Conservation (phyloP, 2,113 vertebrate genomes). For the Amphiprion percula region DNA sequence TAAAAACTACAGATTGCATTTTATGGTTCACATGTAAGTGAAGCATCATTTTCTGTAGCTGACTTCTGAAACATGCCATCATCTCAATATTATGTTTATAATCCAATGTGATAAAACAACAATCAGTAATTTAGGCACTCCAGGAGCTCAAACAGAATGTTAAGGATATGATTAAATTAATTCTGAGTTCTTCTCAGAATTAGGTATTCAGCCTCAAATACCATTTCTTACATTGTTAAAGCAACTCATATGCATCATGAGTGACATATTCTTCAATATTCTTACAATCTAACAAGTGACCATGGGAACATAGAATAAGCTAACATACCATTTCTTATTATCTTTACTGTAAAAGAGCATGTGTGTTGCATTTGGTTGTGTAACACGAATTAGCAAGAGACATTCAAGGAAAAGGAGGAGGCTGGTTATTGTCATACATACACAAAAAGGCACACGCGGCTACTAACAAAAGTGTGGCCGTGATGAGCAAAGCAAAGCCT, state of each 20-base stretch:
- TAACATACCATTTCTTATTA: constrained; percentile 12
- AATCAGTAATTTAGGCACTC: too few species aligned
- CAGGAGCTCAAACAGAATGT: background rate
- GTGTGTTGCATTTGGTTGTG: constrained; percentile 17
- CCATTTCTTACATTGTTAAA: background rate
- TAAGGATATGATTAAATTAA: background rate
- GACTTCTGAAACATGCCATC: too few species aligned
- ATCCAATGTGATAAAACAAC: too few species aligned
- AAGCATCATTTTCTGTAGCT: too few species aligned
- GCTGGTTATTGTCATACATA: constrained; percentile 33
- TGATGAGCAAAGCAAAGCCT: constrained; percentile 50
- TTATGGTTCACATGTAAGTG: too few species aligned
- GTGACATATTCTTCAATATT: background rate
- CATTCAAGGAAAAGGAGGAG: constrained; percentile 21
- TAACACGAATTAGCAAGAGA: constrained; percentile 35
- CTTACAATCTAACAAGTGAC: background rate
- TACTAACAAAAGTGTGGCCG: constrained; percentile 34
- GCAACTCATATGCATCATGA: background rate
- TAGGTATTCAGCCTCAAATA: background rate
- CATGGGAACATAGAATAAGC: background rate
- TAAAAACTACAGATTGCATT: too few species aligned
- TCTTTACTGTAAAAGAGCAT: background rate
- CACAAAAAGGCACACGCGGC: constrained; percentile 43
- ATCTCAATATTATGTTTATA: too few species aligned
- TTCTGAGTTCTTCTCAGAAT: background rate